phyloP scores from a whole-genome alignment of 2,888 invertebrate genomes.

The Catocala nupta region DNA sequence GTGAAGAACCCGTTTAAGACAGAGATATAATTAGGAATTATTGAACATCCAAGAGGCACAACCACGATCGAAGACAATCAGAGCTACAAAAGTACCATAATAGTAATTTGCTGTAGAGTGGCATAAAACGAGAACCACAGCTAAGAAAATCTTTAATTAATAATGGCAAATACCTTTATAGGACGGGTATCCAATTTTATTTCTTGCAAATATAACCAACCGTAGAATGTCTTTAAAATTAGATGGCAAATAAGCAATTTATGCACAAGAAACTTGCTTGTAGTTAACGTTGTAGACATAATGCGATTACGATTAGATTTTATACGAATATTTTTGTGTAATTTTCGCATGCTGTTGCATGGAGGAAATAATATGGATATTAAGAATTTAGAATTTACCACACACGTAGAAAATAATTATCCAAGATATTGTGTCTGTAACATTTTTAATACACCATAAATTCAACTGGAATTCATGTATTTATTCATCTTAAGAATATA shows the following conservation, averaged over 20 bases:
- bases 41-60: slow-evolving; percentile 15
- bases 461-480: no score
- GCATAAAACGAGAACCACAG: slow-evolving; percentile 7
- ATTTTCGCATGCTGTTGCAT: neutral
- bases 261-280: slow-evolving; percentile 22
- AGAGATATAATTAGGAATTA: slow-evolving; percentile 19
- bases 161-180: neutral
- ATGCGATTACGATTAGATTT: slow-evolving; percentile 38
- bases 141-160: slow-evolving; percentile 7
- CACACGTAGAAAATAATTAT: neutral
- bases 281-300: slow-evolving; percentile 29
- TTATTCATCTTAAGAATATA: neutral
- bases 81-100: slow-evolving; percentile 5
- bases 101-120: slow-evolving; percentile 9
- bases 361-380: neutral
- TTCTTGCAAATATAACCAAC: slow-evolving; percentile 17
- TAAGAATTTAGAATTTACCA: slow-evolving; percentile 6
- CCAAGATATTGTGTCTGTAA: no score
- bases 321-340: slow-evolving; percentile 27
- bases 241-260: slow-evolving; percentile 35
- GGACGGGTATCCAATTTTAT: neutral
- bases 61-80: slow-evolving; percentile 20
- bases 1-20: slow-evolving; percentile 9
- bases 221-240: slow-evolving; percentile 29
- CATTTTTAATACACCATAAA: no score